These are phyloP conservation scores for Carettochelys insculpta DNA, from an alignment of 2,113 vertebrate species.

Conservation along the genomic window DNA sequence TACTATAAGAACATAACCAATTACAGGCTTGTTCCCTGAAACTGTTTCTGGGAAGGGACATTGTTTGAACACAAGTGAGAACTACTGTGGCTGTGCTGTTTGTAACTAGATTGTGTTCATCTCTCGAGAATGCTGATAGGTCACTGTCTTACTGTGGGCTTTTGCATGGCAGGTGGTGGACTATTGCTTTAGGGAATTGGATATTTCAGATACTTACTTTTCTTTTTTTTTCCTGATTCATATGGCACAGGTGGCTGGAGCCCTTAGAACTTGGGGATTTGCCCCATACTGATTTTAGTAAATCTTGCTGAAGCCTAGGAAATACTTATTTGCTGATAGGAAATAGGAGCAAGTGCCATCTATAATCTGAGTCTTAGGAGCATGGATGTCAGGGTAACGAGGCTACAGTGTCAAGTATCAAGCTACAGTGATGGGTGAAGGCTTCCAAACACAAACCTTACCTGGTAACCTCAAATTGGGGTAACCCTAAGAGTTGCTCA, in stretches of 20 bases:
- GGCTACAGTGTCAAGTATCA: no score
- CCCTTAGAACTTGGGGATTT: background rate
- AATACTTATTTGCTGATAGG: background rate
- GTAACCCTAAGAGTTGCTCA: background rate
- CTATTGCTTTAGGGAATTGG: background rate
- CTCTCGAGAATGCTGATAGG: background rate
- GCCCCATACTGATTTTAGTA: background rate
- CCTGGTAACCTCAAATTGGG: background rate
- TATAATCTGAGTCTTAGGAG: background rate
- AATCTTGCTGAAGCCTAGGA: background rate
- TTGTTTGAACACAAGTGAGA: background rate
- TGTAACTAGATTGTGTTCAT: background rate
- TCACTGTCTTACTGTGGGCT: background rate
- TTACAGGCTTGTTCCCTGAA: background rate
- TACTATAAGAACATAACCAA: background rate
- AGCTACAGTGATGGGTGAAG: background rate
- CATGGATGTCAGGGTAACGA: background rate
- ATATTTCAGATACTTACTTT: background rate
- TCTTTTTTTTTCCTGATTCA: background rate
- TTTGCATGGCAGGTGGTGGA: background rate
- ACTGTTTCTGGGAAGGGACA: background rate
- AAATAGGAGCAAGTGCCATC: background rate
- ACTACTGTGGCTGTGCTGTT: background rate
- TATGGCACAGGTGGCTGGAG: background rate
- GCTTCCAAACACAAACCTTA: background rate